Conservation (phyloP, 2,797 vertebrate genomes). For the Manis pentadactyla region DNA sequence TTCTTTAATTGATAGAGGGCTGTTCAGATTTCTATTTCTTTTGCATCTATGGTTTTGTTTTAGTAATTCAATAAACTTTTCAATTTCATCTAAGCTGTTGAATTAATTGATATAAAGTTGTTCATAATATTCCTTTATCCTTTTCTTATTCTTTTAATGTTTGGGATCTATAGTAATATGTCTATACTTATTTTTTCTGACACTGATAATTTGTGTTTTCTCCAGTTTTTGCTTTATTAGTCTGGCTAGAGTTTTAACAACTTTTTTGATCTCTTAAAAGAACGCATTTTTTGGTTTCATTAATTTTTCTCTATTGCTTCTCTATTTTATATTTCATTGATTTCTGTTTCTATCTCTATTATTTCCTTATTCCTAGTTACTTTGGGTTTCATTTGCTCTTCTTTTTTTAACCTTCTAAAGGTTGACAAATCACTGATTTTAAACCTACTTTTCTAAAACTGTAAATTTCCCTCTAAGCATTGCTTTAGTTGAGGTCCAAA, state of each 20-base stretch:
- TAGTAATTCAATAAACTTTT: too few species aligned
- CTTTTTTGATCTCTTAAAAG: background rate
- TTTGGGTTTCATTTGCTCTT: background rate
- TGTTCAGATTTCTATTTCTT: too few species aligned
- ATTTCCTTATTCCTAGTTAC: background rate
- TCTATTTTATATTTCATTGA: background rate
- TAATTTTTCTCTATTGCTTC: background rate
- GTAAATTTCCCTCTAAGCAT: background rate
- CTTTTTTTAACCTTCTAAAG: background rate
- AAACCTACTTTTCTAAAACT: background rate
- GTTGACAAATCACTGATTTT: background rate
- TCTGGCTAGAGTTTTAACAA: background rate
- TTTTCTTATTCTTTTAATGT: background rate
- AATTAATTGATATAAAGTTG: too few species aligned
- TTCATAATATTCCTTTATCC: too few species aligned
- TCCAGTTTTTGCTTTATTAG: background rate
- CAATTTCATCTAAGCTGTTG: too few species aligned
- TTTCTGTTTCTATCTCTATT: background rate
- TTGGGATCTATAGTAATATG: background rate
- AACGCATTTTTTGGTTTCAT: background rate
- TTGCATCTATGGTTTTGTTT: too few species aligned
- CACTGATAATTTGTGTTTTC: background rate
- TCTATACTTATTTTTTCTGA: background rate
- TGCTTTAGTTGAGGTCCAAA: background rate
- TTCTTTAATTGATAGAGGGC: too few species aligned